phyloP scores from a whole-genome alignment of 2,797 vertebrate species.

The Anas flavirostris region DNA sequence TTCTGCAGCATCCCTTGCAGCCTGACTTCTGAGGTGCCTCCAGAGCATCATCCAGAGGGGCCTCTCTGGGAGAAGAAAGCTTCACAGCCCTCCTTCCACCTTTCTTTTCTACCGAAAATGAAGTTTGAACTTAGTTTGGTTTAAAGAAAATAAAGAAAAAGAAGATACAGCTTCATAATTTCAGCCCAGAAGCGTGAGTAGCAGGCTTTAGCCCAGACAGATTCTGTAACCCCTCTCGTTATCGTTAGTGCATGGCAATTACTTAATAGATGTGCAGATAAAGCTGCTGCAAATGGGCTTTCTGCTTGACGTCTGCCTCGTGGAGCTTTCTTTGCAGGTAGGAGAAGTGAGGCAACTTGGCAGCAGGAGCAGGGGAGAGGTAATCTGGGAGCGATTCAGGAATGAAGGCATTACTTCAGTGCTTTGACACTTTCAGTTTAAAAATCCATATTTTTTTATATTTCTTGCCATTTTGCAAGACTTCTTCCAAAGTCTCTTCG shows the following conservation, averaged over 20 bases:
- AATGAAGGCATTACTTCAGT: neutral
- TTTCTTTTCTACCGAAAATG: neutral
- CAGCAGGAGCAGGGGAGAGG: neutral
- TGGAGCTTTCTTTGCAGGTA: neutral
- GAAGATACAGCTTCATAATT: neutral
- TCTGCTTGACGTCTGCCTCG: neutral
- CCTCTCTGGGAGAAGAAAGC: neutral
- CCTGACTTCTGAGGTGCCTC: neutral
- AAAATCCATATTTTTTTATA: too few relatives aligned
- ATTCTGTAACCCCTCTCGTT: neutral
- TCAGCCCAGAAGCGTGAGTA: neutral
- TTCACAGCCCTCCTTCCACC: neutral
- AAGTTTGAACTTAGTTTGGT: neutral
- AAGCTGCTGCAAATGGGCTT: neutral
- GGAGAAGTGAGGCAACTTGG: neutral
- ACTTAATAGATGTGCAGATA: neutral
- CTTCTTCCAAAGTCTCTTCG: neutral
- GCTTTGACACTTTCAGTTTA: neutral
- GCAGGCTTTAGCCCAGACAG: neutral
- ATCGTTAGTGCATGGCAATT: neutral
- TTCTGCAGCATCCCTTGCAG: neutral
- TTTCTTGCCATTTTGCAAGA: neutral
- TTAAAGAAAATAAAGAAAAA: too few relatives aligned
- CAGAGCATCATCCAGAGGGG: neutral
- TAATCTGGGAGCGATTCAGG: neutral